Base-by-base conservation (phyloP, 1,140 invertebrate genomes). In the Plutomurus gul region DNA sequence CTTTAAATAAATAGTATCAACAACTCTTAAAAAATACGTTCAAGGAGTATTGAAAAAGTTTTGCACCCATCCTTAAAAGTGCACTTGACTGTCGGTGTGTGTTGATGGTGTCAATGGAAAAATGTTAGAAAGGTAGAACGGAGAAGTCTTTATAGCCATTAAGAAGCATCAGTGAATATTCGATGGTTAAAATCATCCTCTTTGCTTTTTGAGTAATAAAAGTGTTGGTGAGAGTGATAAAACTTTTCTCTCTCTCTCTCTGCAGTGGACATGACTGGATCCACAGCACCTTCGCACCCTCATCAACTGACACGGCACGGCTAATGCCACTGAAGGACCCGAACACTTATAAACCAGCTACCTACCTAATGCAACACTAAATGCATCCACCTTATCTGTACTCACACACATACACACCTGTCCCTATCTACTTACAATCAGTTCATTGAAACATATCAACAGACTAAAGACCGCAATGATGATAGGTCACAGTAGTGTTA, bases 161-260 rank as follows among this genome's bases (percentile, higher is more conserved):
- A 65, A 65, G 51, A 27, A 65, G 56, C 27, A 25, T 65, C 56
- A 36, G 22, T 65, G 30, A 33, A 7, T 65, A 65, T 36, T 27
- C 56, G 13, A 65, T 65, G 56, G 27, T 65, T n/a, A 36, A 60
- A 65, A 25, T 65, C 56, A 65, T 65, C 56, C 43, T 51, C 60
- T 30, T n/a, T 70, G 36, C 65, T 56, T 73, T 71, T 78, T 78
- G 65, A 78, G 77, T 78, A 40, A 78, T 78, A 78, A 78, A 78
- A 72, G 77, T 49, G 46, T 43, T 73, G 25, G 22, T 37, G 49
- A 56, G 77, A 73, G 77, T 73, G 51, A 78, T 73, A 78, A 78
- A 78, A 74, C 65, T 73, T 78, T 72, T 77, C 49, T 76, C 49
- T 27, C 74, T n/a, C n/a, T n/a, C n/a, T n/a, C n/a, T n/a, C 49